Base-by-base conservation (phyloP, 2,888 invertebrate species). In the Ophion slaviceki region DNA sequence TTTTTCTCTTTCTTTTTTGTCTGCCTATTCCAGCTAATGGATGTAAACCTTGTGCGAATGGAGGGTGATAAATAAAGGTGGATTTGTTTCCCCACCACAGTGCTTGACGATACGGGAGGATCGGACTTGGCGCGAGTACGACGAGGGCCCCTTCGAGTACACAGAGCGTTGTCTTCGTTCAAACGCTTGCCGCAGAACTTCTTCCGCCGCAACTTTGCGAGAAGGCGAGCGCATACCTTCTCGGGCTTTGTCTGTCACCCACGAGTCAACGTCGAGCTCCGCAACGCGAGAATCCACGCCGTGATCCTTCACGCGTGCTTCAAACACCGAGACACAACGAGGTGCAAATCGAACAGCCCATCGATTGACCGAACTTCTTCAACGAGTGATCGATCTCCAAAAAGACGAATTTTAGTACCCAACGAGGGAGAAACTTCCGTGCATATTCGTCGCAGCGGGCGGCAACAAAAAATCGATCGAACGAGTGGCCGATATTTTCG, bases 21-120 rank as follows among this genome's bases (percentile, higher is more conserved):
- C 75, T 28, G 28, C 28, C 28, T 57, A 20, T 14, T 76, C 36
- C 14, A 24, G 53, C 24, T 14, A 67, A 36, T 32, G 77, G 66
- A 67, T 47, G 14, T 59, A 76, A 32, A 74, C 61, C 20, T 61
- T 59, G 24, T 47, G 45, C 45, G 53, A 76, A 76, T 76, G 40
- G 45, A 59, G 68, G 40, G 61, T 79, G 78, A 53, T 74, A 66
- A 80, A 66, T 24, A 59, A 80, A 74, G 72, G 80, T 80, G 80
- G n/a, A 66, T 72, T 66, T 57, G 47, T 17, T 79, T 67, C 83
- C 83, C 83, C 79, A 83, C 83, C 79, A 74, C 45, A 20, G 32
- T 14, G 62, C 24, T 8, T 14, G 28, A 68, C 66, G 71, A 67
- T 66, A 68, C 68, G 64, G 68, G 57, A 53, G 47, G 68, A 47